Percentiles rank a stretch among this genome's conserved stretches.
Conservation (phyloP, 2,797 vertebrate genomes). For the Tokudaia muenninki region DNA sequence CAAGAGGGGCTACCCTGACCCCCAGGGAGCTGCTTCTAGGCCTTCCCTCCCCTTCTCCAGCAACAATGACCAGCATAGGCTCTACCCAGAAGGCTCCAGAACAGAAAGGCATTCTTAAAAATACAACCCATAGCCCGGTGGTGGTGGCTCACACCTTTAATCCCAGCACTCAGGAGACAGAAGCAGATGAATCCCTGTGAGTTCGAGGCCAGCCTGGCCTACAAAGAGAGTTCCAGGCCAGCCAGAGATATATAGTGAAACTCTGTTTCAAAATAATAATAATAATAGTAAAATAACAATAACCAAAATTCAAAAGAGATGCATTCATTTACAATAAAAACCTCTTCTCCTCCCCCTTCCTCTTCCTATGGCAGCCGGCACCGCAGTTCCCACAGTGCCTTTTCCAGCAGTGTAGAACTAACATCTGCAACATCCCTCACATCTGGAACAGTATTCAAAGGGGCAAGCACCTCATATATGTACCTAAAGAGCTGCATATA, state of each 20-base stretch:
- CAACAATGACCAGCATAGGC: neutral
- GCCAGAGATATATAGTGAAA: too few relatives aligned
- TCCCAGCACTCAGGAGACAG: too few relatives aligned
- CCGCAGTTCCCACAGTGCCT: neutral
- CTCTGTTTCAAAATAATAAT: too few relatives aligned
- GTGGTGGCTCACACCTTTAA: too few relatives aligned
- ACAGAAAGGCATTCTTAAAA: too few relatives aligned
- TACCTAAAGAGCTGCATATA: neutral
- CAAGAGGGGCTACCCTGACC: neutral
- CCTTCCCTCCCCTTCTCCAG: neutral
- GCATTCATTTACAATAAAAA: neutral
- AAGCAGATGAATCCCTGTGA: too few relatives aligned
- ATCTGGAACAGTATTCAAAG: neutral
- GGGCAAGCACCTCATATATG: neutral
- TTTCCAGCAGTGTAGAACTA: neutral
- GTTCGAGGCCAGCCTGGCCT: too few relatives aligned
- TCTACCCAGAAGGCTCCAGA: neutral
- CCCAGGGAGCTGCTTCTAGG: neutral
- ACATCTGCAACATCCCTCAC: neutral
- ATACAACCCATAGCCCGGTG: too few relatives aligned
- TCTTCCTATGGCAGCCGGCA: neutral
- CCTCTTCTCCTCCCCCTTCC: neutral
- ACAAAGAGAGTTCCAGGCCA: too few relatives aligned
- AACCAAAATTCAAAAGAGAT: neutral
- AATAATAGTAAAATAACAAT: neutral